phyloP scores from a whole-genome alignment of 2,888 invertebrate species.

The Frankliniella intonsa region DNA sequence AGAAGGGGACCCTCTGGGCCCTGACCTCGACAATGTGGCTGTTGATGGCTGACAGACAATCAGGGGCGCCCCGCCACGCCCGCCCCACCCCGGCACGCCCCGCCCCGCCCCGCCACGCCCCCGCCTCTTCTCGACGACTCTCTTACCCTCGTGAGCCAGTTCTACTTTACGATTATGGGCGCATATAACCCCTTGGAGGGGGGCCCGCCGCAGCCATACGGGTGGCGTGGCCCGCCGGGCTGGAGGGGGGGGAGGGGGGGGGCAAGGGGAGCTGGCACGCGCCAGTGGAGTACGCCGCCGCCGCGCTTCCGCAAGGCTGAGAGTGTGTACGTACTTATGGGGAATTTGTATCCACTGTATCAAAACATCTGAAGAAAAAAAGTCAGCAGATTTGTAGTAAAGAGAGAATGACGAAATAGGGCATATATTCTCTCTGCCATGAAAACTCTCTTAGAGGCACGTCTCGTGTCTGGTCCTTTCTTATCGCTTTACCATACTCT shows the following conservation, averaged over 20 bases:
- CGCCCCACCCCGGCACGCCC: background rate
- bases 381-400: background rate
- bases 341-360: too few relatives aligned
- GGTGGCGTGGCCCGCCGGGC: slow-evolving; percentile 27
- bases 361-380: too few relatives aligned
- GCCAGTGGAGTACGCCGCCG: background rate
- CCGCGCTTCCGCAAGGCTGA: background rate
- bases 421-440: background rate
- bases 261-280: slow-evolving; percentile 29
- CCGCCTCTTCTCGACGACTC: background rate
- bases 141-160: slow-evolving; percentile 21
- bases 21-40: background rate
- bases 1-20: background rate
- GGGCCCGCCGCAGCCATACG: slow-evolving; percentile 32
- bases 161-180: slow-evolving; percentile 22
- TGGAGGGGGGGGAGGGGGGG: slow-evolving; percentile 31
- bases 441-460: too few relatives aligned
- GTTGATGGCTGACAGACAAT: slow-evolving; percentile 24
- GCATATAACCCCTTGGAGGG: slow-evolving; percentile 31
- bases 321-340: too few relatives aligned
- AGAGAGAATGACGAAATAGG: too few relatives aligned
- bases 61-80: background rate
- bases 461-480: too few relatives aligned
- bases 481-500: slow-evolving; percentile 32
- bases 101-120: background rate